Evolutionary conservation across 2,888 invertebrate genomes (phyloP).

Genomic region (Xestia rhomboidea): DNA sequence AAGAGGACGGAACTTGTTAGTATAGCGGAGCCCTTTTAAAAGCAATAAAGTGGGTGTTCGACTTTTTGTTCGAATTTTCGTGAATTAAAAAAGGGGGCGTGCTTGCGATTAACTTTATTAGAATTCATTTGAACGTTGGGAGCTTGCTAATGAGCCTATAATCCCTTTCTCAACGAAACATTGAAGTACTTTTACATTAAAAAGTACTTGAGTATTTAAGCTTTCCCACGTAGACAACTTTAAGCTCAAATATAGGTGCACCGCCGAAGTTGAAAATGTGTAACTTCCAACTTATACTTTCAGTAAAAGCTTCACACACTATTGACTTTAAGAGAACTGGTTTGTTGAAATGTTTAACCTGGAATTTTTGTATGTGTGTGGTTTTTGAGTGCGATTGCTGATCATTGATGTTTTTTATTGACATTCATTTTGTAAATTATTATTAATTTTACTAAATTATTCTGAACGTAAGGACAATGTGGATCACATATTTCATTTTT

Average conservation of each 20-base stretch:
- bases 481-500: too few species aligned
- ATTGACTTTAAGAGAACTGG: constrained; percentile 45
- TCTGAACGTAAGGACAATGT: too few species aligned
- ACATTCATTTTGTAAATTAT: too few species aligned
- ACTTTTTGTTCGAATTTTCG: constrained; percentile 71
- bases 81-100: constrained; percentile 79
- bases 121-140: constrained; percentile 82
- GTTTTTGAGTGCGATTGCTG: too few species aligned
- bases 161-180: constrained; percentile 72
- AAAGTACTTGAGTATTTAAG: constrained; percentile 37
- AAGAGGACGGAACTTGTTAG: constrained; percentile 55
- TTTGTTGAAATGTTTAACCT: constrained; percentile 2
- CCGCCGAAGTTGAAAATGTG: constrained; percentile 48
- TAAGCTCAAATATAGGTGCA: constrained; percentile 45
- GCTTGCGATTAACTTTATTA: constrained; percentile 85
- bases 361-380: not conserved
- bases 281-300: constrained; percentile 50
- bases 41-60: constrained; percentile 75
- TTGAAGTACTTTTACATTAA: constrained; percentile 17
- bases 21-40: constrained; percentile 69
- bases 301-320: constrained; percentile 28
- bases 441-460: too few species aligned
- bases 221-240: constrained; percentile 38
- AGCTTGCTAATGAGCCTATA: constrained; percentile 82
- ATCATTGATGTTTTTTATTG: too few species aligned